Evolutionary conservation across 2,888 invertebrate genomes (phyloP).

Genomic region (Lottia scabra): DNA sequence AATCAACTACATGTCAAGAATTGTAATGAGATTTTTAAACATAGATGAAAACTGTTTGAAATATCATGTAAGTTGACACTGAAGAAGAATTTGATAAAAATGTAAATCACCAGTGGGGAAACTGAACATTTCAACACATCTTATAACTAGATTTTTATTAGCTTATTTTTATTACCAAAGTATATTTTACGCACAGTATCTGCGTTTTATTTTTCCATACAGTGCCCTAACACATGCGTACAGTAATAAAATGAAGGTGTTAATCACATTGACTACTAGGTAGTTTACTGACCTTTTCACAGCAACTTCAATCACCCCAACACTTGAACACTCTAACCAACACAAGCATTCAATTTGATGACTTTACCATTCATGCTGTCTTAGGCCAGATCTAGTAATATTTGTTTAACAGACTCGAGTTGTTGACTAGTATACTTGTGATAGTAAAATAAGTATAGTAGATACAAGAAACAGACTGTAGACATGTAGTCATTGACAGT

Average conservation of each 20-base stretch:
- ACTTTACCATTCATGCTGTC: constrained; percentile 4
- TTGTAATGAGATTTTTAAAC: too few species aligned
- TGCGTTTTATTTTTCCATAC: not conserved
- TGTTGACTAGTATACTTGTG: constrained; percentile 5
- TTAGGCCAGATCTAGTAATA: constrained; percentile 7
- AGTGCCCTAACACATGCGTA: constrained; percentile 2
- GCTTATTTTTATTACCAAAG: too few species aligned
- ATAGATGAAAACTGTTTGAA: too few species aligned
- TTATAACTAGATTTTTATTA: too few species aligned
- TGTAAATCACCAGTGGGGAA: too few species aligned
- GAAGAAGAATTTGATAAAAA: too few species aligned
- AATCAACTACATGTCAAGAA: too few species aligned
- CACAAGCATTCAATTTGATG: constrained; percentile 4
- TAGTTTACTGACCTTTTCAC: constrained; percentile 2
- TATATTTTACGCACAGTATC: too few species aligned
- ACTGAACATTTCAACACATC: too few species aligned
- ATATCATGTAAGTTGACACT: too few species aligned
- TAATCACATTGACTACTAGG: constrained; percentile 4
- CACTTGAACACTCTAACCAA: constrained; percentile 4
- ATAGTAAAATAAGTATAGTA: not conserved
- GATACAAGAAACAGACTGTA: too few species aligned
- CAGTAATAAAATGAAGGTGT: constrained; percentile 1
- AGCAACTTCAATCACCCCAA: constrained; percentile 2
- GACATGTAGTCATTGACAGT: too few species aligned
- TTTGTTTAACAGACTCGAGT: not conserved